These are phyloP conservation scores for Capra hircus DNA, from an alignment of 2,113 vertebrate species.

Conservation along the genomic window DNA sequence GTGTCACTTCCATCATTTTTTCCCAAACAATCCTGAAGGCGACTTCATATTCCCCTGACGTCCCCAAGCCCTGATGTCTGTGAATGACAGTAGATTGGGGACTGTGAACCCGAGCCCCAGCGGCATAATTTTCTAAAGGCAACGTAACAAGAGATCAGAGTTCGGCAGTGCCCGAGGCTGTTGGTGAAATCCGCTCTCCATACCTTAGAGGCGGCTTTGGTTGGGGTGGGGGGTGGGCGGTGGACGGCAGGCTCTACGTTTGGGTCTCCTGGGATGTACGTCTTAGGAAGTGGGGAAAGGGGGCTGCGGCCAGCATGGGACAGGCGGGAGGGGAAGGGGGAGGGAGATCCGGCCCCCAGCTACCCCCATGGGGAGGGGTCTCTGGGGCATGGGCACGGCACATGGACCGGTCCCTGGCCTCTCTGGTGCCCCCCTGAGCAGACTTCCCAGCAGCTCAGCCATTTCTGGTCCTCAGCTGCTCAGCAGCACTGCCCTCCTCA, in stretches of 20 bases:
- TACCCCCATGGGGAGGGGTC: background rate
- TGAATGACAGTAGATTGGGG: background rate
- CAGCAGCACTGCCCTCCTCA: accelerated
- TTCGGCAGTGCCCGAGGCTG: background rate
- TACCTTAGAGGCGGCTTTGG: background rate
- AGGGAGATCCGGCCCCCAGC: background rate
- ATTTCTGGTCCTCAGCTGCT: background rate
- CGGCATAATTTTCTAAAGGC: background rate
- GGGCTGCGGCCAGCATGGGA: background rate
- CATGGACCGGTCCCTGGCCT: background rate
- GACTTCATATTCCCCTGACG: background rate
- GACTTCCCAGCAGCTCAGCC: background rate
- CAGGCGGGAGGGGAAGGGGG: accelerated
- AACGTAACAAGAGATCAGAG: background rate
- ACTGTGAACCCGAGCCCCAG: background rate
- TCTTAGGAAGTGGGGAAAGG: background rate
- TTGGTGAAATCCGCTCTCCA: background rate
- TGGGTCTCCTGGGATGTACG: background rate
- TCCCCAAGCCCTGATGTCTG: background rate
- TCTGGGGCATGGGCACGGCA: background rate
- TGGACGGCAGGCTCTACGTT: background rate
- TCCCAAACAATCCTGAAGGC: background rate
- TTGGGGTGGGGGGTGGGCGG: too few relatives aligned
- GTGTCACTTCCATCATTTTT: background rate
- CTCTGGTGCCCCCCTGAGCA: background rate